Evolutionary conservation across 2,888 invertebrate genomes (phyloP).

Genomic region (Hofmannophila pseudospretella): DNA sequence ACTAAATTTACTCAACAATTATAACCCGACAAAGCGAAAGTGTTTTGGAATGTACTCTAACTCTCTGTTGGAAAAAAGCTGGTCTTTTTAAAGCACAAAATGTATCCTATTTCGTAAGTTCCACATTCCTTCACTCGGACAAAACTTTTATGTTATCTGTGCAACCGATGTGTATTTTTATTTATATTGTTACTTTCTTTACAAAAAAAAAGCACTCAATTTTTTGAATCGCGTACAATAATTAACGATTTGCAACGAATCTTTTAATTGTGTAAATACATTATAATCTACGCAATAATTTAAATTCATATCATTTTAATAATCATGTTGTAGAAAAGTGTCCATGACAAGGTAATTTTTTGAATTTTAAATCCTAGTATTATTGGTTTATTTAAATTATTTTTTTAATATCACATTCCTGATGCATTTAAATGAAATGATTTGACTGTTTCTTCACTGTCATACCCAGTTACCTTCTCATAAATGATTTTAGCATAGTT

Average conservation of each 20-base stretch:
- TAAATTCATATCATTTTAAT: conserved; percentile 6
- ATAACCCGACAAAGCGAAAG: no score
- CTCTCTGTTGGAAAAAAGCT: no score
- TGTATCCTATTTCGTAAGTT: no score
- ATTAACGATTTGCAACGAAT: conserved; percentile 20
- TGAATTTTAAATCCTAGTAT: neutral
- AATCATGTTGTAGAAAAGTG: neutral
- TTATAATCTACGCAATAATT: conserved; percentile 23
- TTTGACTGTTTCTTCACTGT: no score
- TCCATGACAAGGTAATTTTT: neutral
- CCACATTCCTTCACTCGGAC: conserved; percentile 36
- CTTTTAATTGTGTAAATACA: conserved; percentile 8
- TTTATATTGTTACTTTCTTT: neutral
- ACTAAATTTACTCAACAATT: no score
- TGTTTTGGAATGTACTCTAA: no score
- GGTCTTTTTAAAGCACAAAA: no score
- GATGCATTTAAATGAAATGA: neutral
- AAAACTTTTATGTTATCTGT: conserved; percentile 2
- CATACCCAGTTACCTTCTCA: no score
- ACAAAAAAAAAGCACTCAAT: neutral
- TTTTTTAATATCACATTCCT: neutral
- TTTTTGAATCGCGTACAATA: conserved; percentile 28
- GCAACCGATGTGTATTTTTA: neutral
- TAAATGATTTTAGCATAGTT: conserved; percentile 13
- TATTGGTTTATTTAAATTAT: no score